Percentiles rank a stretch among this genome's conserved stretches.
Conservation (phyloP, 2,797 vertebrate genomes). For the Lacerta bilineata region DNA sequence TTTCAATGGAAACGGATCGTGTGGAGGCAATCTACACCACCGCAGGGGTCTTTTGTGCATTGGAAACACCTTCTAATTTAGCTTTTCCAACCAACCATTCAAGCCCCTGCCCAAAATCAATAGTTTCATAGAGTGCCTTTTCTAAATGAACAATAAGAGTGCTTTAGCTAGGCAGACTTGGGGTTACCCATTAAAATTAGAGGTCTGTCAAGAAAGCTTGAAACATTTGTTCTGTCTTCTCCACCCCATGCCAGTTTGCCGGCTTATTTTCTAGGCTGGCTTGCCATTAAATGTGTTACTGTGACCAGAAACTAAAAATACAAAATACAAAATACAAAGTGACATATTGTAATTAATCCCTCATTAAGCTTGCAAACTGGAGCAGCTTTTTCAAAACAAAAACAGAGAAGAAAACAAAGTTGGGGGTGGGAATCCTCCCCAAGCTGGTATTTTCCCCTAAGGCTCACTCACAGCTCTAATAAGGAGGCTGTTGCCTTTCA, state of each 20-base stretch:
- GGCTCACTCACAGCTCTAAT: neutral
- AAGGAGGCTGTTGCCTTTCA: conserved; percentile 19
- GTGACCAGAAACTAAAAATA: neutral
- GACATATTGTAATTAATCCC: neutral
- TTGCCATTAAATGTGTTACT: neutral
- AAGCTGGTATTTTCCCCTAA: neutral
- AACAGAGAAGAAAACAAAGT: neutral
- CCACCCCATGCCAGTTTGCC: neutral
- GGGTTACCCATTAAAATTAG: conserved; percentile 32
- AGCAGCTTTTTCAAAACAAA: neutral
- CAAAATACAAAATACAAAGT: conserved; percentile 2
- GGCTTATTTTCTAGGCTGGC: neutral
- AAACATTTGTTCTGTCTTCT: neutral
- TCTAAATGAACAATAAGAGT: conserved; percentile 22
- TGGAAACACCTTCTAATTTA: conserved; percentile 31
- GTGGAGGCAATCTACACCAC: conserved; percentile 16
- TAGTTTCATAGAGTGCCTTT: conserved; percentile 27
- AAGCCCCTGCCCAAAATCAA: conserved; percentile 27
- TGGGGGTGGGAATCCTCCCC: neutral
- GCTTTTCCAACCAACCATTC: conserved; percentile 13
- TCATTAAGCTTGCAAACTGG: neutral
- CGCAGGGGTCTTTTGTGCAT: neutral
- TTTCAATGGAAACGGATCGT: neutral
- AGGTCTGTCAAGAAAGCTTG: neutral
- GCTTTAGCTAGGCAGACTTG: neutral